phyloP scores from a whole-genome alignment of 2,113 vertebrate genomes.

The Macaca nemestrina region DNA sequence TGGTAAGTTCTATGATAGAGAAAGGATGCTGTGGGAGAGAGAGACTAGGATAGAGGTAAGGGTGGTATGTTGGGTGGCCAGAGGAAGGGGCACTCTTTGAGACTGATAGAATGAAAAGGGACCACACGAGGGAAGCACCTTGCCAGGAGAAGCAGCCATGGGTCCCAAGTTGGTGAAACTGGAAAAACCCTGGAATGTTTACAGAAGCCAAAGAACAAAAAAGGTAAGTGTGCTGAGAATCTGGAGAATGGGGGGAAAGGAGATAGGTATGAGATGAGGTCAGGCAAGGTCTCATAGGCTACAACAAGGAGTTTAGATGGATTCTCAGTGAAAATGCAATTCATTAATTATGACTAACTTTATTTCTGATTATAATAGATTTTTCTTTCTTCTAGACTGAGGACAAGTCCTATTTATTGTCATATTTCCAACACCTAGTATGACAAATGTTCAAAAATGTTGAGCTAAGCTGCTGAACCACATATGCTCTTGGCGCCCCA shows the following conservation, averaged over 20 bases:
- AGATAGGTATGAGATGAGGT: background rate
- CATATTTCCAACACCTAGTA: conserved; percentile 8
- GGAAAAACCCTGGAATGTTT: background rate
- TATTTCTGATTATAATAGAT: background rate
- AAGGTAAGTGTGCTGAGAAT: background rate
- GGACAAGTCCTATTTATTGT: conserved; percentile 12
- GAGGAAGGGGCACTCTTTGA: background rate
- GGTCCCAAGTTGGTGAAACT: background rate
- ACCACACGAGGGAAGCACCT: background rate
- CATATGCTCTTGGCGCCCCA: background rate
- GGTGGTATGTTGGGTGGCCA: background rate
- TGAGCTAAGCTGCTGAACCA: background rate
- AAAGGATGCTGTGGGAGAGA: background rate
- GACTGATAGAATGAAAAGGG: background rate
- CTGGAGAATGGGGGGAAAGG: background rate
- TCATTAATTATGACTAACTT: conserved; percentile 13
- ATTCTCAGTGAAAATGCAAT: conserved; percentile 40
- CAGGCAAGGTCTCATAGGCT: background rate
- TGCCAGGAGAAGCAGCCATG: background rate
- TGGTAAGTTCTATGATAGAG: background rate
- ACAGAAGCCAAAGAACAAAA: conserved; percentile 19
- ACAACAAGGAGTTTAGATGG: background rate
- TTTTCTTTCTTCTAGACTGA: conserved; percentile 11
- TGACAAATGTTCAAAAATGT: background rate
- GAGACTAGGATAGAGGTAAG: background rate